Conservation (phyloP, 2,888 invertebrate species). For the Cheilosia pagana region DNA sequence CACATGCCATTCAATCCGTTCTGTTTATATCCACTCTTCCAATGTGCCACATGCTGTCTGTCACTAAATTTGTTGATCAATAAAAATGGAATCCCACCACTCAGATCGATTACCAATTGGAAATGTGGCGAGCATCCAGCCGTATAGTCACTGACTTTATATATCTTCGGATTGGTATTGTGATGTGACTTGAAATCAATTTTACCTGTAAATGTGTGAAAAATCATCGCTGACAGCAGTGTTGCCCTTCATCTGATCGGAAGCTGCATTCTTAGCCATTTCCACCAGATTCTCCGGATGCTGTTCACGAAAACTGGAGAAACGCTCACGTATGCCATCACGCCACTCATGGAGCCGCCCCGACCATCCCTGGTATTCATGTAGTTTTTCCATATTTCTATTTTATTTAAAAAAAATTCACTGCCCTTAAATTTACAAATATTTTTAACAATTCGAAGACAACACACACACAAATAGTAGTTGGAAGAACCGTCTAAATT, state of each 20-base stretch:
- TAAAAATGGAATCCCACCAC: conserved; percentile 31
- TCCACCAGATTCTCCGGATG: conserved; percentile 85
- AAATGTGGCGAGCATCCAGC: neutral
- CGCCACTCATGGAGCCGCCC: conserved; percentile 89
- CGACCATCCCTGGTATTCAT: conserved; percentile 90
- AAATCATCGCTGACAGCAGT: conserved; percentile 84
- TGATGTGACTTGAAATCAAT: neutral
- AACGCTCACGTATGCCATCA: conserved; percentile 87
- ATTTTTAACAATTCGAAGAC: conserved; percentile 3
- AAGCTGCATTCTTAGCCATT: conserved; percentile 82
- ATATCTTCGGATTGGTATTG: neutral
- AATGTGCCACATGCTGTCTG: conserved; percentile 13
- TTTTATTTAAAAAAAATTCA: conserved; percentile 48
- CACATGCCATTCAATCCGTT: conserved; percentile 23
- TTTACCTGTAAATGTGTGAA: conserved; percentile 88
- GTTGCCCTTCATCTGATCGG: conserved; percentile 80
- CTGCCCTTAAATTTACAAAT: conserved; percentile 20
- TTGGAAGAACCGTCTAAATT: conserved; percentile 8
- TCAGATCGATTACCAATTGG: conserved; percentile 42
- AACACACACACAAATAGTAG: neutral
- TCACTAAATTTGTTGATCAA: conserved; percentile 25
- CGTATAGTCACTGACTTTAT: neutral
- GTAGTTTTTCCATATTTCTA: conserved; percentile 90
- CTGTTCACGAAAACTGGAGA: conserved; percentile 86
- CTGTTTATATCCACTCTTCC: conserved; percentile 10